Evolutionary conservation across 2,797 vertebrate genomes (phyloP).

Genomic region (Mus caroli): DNA sequence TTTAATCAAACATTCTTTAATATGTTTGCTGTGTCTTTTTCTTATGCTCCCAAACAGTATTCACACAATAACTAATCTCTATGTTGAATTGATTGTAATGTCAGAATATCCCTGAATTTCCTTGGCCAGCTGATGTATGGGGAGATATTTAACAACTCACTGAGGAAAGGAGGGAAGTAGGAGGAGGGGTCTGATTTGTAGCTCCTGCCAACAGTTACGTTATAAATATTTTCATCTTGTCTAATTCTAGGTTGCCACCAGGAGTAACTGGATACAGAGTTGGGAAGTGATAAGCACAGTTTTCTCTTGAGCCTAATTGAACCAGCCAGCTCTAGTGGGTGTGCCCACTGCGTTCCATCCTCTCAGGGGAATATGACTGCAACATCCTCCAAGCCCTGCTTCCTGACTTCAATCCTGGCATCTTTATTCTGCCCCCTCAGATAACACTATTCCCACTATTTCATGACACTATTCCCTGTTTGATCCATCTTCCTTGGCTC

Average conservation of each 20-base stretch:
- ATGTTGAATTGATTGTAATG: conserved; percentile 11
- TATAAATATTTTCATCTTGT: conserved; percentile 2
- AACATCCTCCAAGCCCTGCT: not conserved
- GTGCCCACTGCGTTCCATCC: not conserved
- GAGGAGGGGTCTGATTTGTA: not conserved
- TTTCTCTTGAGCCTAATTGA: not conserved
- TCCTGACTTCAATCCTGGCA: not conserved
- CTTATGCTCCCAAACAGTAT: not conserved
- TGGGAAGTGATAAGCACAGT: not conserved
- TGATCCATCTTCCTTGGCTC: not conserved
- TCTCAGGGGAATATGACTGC: not conserved
- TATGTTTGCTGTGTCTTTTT: conserved; percentile 28
- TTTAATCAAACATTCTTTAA: conserved; percentile 5
- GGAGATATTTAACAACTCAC: conserved; percentile 8
- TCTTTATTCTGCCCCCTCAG: not conserved
- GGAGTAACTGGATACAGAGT: not conserved
- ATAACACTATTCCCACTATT: not conserved
- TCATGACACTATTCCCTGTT: not conserved
- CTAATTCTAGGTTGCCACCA: not conserved
- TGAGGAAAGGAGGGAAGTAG: not conserved
- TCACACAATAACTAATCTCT: conserved; percentile 30
- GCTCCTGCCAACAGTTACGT: not conserved
- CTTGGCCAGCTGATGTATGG: not conserved
- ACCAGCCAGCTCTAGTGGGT: not conserved
- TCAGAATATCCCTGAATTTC: conserved; percentile 30